Base-by-base conservation (phyloP, 2,797 vertebrate genomes). In the Hephaestus fuliginosus region DNA sequence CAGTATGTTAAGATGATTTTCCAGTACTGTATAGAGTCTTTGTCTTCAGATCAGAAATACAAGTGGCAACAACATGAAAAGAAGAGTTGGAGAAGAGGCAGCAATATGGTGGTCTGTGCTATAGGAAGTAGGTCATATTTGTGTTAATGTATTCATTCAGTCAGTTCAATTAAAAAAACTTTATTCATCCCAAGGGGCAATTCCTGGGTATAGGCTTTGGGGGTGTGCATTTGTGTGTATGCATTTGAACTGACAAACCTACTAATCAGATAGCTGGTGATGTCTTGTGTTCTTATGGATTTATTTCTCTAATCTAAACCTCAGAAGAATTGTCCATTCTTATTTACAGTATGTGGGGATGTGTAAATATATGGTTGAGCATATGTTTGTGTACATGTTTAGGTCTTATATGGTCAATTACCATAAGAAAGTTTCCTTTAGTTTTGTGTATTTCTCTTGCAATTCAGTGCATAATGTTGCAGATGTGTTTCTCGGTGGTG, bases 51-150 rank as follows among this genome's bases (percentile, higher is more conserved):
- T 80, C 13, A 70, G 15, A 68, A 70, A 66, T 25, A 57, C 57
- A 69, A 46, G 64, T 41, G 63, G 49, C 43, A 7, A 22, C 14
- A 3, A 44, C 41, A 64, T 58, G 65, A 65, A 78, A 56, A 64
- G 22, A 53, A 65, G 51, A 74, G 71, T 48, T 53, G 22, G 58
- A 78, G 63, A 39, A 72, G 28, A 13, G 11, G 22, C 44, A 39
- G 65, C 48, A n/a, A 33, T 49, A 25, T 68, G 52, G 22, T 78
- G 65, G 15, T 83, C 53, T 68, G 12, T 77, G 74, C 36, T 76
- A 52, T 49, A 64, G 28, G 41, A 89, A 81, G 63, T 80, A 74
- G 81, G 78, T 82, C 63, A 72, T 64, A 49, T 71, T 66, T 67
- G 33, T 74, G 36, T 74, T 51, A 28, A 39, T 78, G 15, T 74